Conservation (phyloP, 2,797 vertebrate species). For the Apodemus agrarius region DNA sequence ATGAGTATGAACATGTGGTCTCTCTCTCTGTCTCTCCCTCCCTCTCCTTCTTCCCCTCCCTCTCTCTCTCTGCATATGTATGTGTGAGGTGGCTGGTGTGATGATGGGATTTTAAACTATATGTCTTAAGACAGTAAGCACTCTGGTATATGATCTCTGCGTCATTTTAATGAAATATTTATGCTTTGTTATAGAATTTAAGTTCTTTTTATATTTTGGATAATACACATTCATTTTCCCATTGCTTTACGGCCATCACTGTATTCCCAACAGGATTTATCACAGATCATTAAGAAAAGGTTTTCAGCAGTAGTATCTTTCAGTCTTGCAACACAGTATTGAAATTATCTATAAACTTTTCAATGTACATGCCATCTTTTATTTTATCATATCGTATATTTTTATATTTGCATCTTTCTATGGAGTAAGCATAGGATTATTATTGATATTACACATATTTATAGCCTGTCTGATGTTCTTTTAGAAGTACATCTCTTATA, state of each 20-base stretch:
- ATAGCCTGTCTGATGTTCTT: constrained; percentile 11
- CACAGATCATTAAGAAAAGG: not conserved
- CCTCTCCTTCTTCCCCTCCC: not conserved
- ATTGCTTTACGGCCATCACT: not conserved
- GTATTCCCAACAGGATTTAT: not conserved
- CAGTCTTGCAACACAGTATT: not conserved
- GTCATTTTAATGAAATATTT: not conserved
- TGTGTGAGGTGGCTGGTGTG: too few relatives aligned
- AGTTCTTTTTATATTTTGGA: not conserved
- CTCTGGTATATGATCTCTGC: not conserved
- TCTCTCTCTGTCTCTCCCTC: too few relatives aligned
- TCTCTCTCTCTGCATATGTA: not conserved
- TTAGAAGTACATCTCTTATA: not conserved
- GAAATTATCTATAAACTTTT: not conserved
- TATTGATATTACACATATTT: not conserved
- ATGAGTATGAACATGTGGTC: not conserved
- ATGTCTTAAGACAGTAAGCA: not conserved
- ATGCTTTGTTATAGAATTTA: not conserved
- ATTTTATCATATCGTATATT: not conserved
- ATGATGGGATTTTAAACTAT: not conserved
- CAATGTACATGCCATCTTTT: not conserved
- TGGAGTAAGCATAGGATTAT: not conserved
- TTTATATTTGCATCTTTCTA: constrained; percentile 5
- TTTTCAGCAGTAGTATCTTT: constrained; percentile 17
- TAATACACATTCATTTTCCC: not conserved